A percentile compares a stretch with the other conserved stretches of the same genome.
Evolutionary conservation across 1,140 invertebrate species (phyloP).

Genomic region (Bombus balteatus): DNA sequence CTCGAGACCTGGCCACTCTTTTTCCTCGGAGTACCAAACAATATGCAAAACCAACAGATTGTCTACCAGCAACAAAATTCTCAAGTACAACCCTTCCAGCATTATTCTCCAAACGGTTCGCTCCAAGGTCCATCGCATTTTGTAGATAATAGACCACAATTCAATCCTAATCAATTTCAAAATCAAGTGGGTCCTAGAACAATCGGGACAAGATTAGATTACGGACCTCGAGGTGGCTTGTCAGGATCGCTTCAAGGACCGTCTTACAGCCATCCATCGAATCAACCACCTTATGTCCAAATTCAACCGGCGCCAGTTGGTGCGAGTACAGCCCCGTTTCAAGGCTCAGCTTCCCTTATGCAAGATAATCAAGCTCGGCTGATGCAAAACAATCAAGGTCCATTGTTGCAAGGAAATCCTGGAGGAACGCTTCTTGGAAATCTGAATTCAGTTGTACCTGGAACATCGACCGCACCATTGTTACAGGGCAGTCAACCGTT

Average conservation of each 20-base stretch:
- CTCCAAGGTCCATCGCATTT: constrained; percentile 65
- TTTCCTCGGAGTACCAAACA: constrained; percentile 66
- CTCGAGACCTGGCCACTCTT: constrained; percentile 72
- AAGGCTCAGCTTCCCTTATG: constrained; percentile 46
- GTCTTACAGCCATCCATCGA: constrained; percentile 70
- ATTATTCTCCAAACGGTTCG: constrained; percentile 60
- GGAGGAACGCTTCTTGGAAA: constrained; percentile 63
- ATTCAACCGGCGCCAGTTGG: constrained; percentile 34
- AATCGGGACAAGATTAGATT: constrained; percentile 67
- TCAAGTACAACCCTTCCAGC: constrained; percentile 62
- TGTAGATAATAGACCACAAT: constrained; percentile 61
- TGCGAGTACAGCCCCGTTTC: constrained; percentile 41
- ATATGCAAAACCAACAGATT: constrained; percentile 69
- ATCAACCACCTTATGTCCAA: constrained; percentile 67
- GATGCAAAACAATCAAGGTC: constrained; percentile 65
- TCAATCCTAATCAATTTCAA: constrained; percentile 70
- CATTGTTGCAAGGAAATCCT: constrained; percentile 67
- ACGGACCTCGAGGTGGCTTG: constrained; percentile 61
- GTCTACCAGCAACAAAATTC: constrained; percentile 68
- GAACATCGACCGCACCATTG: constrained; percentile 43
- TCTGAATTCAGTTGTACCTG: constrained; percentile 50
- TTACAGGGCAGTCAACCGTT: constrained; percentile 64
- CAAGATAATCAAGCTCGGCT: constrained; percentile 52
- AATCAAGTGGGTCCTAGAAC: constrained; percentile 39
- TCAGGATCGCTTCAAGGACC: constrained; percentile 46